Evolutionary conservation across 2,797 vertebrate genomes (phyloP).

Genomic region (Acropternis orthonyx): DNA sequence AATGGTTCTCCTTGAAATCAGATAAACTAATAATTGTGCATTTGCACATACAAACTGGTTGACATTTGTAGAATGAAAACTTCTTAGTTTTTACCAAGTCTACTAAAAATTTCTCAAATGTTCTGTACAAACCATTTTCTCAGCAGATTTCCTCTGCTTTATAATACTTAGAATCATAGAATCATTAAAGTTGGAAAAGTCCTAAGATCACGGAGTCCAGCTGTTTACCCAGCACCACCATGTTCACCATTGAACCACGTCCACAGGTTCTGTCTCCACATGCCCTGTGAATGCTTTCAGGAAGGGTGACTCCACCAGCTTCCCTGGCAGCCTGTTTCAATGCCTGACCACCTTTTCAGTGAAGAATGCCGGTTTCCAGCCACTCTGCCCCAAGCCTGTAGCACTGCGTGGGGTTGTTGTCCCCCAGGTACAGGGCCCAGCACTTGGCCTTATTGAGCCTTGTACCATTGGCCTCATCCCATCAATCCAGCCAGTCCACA

Average conservation of each 20-base stretch:
- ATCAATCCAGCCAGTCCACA: background rate
- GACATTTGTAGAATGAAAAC: background rate
- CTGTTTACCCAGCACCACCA: background rate
- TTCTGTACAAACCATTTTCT: background rate
- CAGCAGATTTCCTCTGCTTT: background rate
- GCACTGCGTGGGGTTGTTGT: background rate
- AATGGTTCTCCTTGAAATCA: background rate
- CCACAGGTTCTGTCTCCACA: background rate
- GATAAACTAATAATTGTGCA: background rate
- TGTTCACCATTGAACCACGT: background rate
- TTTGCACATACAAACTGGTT: background rate
- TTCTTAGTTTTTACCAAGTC: background rate
- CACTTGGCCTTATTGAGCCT: background rate
- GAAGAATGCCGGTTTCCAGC: background rate
- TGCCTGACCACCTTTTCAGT: background rate
- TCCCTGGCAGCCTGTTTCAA: background rate
- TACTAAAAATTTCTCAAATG: background rate
- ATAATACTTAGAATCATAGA: background rate
- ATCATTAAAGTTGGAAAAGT: background rate
- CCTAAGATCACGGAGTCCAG: fast-evolving
- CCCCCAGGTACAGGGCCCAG: background rate
- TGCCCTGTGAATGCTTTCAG: background rate
- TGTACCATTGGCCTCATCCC: background rate
- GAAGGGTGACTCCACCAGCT: background rate
- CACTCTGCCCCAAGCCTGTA: background rate